These are phyloP conservation scores for Hemicordylus capensis DNA, from an alignment of 2,113 vertebrate genomes.

Conservation along the genomic window DNA sequence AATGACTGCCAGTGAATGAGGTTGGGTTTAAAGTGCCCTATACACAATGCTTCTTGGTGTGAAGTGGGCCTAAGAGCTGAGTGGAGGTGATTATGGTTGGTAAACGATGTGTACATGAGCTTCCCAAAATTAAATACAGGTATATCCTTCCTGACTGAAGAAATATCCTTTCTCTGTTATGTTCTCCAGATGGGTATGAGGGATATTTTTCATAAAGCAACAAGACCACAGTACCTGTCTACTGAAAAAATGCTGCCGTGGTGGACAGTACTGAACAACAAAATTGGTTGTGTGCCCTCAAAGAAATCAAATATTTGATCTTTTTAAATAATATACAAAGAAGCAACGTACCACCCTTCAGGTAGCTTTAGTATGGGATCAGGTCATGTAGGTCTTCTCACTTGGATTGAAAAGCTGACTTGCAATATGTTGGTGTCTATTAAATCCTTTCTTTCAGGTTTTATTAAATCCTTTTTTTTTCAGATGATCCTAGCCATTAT, in stretches of 20 bases:
- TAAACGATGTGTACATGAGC: not conserved
- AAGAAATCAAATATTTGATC: slow-evolving; percentile 26
- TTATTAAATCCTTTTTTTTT: not conserved
- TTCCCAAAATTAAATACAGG: not conserved
- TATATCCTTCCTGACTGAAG: not conserved
- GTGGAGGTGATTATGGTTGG: not conserved
- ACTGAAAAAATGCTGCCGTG: not conserved
- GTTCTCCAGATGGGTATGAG: not conserved
- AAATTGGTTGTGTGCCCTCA: not conserved
- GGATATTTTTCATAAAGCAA: not conserved
- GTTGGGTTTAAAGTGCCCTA: not conserved
- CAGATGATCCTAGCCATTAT: slow-evolving; percentile 1
- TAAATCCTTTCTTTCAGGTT: not conserved
- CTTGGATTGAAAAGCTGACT: not conserved
- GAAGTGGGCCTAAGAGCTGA: not conserved
- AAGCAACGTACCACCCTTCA: not conserved
- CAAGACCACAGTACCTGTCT: not conserved
- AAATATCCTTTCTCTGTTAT: not conserved
- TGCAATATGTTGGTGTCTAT: not conserved
- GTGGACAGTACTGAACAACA: not conserved
- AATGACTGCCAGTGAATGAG: not conserved
- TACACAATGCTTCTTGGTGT: not conserved
- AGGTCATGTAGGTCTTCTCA: not conserved
- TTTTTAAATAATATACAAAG: not conserved
- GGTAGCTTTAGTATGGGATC: not conserved